Evolutionary conservation across 2,113 vertebrate species (phyloP).

Genomic region (Leucoraja erinaceus): DNA sequence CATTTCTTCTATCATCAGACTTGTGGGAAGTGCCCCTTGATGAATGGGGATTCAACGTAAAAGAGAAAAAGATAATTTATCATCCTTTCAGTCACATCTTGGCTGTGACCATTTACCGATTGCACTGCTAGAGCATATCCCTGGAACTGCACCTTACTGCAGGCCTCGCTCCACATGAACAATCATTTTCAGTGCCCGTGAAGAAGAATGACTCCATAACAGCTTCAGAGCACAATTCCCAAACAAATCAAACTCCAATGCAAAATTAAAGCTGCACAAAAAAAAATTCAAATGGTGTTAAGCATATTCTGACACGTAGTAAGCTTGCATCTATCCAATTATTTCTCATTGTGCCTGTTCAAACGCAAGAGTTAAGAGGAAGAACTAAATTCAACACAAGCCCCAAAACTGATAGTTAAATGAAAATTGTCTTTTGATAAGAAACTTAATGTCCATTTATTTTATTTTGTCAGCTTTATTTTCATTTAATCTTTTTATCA

Average conservation of each 20-base stretch:
- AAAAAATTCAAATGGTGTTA: neutral
- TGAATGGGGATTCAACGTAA: too few species aligned
- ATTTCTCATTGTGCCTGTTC: neutral
- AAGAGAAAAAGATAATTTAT: too few species aligned
- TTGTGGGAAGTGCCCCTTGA: too few species aligned
- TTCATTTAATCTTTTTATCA: neutral
- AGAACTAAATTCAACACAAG: neutral
- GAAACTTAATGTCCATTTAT: neutral
- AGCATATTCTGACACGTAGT: too few species aligned
- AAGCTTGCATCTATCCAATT: too few species aligned
- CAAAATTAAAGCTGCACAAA: too few species aligned
- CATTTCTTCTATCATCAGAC: neutral
- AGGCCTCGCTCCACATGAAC: neutral
- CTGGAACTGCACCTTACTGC: neutral
- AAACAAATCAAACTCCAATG: too few species aligned
- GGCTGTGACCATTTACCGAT: neutral
- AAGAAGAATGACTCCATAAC: neutral
- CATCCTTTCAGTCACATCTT: neutral
- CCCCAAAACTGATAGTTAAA: neutral
- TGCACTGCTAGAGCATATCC: neutral
- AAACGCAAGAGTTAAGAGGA: neutral
- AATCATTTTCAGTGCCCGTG: neutral
- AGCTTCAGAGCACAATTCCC: too few species aligned
- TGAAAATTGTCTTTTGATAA: neutral
- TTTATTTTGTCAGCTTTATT: neutral